Percentiles rank a stretch among this genome's conserved stretches.
Conservation (phyloP, 2,888 invertebrate species). For the Philonicus albiceps region DNA sequence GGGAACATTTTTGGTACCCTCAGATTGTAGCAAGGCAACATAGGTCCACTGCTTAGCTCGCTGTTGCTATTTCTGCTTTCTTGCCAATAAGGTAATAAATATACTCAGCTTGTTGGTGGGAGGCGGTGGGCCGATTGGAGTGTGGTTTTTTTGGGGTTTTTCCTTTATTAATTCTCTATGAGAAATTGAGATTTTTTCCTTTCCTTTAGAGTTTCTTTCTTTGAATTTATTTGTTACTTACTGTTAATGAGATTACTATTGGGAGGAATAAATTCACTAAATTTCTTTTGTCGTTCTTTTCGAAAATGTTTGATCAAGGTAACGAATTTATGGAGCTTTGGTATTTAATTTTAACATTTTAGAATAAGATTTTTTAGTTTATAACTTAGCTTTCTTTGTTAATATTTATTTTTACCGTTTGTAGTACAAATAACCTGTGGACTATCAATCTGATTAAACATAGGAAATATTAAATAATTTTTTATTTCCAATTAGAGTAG, state of each 20-base stretch:
- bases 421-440: no score
- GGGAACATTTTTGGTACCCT: background rate
- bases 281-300: background rate
- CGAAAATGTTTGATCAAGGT: background rate
- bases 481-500: no score
- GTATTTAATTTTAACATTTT: background rate
- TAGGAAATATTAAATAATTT: no score
- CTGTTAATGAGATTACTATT: background rate
- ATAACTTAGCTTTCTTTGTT: background rate
- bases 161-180: background rate
- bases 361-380: background rate
- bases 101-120: background rate
- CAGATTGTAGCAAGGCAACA: background rate
- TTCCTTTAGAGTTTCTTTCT: background rate
- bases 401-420: no score
- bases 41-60: background rate
- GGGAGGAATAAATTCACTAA: background rate
- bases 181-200: background rate
- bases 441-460: no score
- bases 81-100: conserved; percentile 31
- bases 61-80: background rate
- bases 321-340: background rate
- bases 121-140: background rate
- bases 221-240: background rate
- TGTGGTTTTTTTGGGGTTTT: background rate